These are phyloP conservation scores for Lonchura striata DNA, from an alignment of 2,113 vertebrate species.

Conservation along the genomic window DNA sequence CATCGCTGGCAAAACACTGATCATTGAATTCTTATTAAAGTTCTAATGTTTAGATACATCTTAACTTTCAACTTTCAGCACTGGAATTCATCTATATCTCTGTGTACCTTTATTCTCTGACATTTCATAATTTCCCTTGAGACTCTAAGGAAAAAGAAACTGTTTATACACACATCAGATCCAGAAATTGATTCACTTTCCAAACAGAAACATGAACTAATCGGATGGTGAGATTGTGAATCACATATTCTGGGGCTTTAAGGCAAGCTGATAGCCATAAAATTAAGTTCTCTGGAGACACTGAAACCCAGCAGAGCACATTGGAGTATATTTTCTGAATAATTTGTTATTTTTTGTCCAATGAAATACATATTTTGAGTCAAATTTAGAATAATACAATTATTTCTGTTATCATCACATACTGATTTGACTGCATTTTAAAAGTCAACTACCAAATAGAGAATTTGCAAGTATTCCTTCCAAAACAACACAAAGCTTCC, in stretches of 20 bases:
- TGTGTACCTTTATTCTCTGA: neutral
- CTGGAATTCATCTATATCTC: neutral
- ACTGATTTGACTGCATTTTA: neutral
- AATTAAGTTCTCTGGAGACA: neutral
- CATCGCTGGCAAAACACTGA: neutral
- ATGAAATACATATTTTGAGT: neutral
- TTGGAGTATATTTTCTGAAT: neutral
- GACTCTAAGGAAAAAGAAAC: neutral
- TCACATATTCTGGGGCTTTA: neutral
- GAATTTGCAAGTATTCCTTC: neutral
- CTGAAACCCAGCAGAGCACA: neutral
- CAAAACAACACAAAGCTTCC: neutral
- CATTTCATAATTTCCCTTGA: constrained; percentile 11
- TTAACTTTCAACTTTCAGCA: neutral
- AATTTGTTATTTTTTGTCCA: neutral
- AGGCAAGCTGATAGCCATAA: constrained; percentile 2
- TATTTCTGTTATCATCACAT: neutral
- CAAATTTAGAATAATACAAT: neutral
- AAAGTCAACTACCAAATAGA: neutral
- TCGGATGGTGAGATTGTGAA: neutral
- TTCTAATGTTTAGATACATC: neutral
- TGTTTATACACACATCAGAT: neutral
- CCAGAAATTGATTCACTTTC: constrained; percentile 29
- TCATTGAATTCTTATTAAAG: neutral
- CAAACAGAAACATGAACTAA: constrained; percentile 18